A percentile compares a stretch with the other conserved stretches of the same genome.
Conservation (phyloP, 2,113 vertebrate species). For the Silurus glanis region DNA sequence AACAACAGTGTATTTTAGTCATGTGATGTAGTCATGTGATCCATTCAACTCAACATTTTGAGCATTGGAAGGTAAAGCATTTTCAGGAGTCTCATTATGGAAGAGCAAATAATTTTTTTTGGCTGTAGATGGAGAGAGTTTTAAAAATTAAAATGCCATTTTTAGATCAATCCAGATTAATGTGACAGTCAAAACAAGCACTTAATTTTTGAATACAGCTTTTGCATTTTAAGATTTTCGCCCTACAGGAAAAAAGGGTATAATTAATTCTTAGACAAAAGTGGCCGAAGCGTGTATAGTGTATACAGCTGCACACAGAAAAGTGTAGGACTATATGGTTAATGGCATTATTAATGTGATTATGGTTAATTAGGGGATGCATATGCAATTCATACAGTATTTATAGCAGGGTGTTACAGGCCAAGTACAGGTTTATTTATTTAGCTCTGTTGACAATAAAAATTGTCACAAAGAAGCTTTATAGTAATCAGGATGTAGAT, state of each 20-base stretch:
- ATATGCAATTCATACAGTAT: neutral
- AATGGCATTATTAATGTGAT: neutral
- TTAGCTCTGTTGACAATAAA: neutral
- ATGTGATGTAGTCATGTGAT: neutral
- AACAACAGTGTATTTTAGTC: no score
- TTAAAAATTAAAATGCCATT: no score
- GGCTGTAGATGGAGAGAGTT: no score
- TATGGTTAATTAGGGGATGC: neutral
- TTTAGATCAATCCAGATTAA: no score
- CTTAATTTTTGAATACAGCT: neutral
- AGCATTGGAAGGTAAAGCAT: no score
- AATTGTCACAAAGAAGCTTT: neutral
- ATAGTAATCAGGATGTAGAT: neutral
- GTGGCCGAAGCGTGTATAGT: neutral
- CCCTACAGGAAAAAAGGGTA: neutral
- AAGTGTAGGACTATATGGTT: neutral
- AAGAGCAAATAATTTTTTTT: no score
- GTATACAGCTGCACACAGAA: neutral
- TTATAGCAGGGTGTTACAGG: neutral
- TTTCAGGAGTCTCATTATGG: no score
- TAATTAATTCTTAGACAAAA: neutral
- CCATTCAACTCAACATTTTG: no score
- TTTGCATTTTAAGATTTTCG: neutral
- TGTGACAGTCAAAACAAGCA: no score
- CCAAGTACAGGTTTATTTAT: neutral